Base-by-base conservation (phyloP, 2,888 invertebrate genomes). In the Leptura quadrifasciata region DNA sequence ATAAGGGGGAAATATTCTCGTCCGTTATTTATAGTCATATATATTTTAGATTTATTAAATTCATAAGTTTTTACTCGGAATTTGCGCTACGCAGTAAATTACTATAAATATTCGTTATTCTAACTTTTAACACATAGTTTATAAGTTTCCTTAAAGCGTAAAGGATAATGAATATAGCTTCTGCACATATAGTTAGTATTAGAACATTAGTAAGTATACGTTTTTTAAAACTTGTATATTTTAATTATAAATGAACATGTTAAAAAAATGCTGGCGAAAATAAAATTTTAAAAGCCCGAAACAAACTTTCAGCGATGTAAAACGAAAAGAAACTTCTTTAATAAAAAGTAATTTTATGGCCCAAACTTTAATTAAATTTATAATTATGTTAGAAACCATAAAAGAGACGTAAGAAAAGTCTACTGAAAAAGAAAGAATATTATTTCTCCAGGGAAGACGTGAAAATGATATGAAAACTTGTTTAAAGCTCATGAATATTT, bases 391-490 rank as follows among this genome's bases (percentile, higher is more conserved):
- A 72, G 73, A 78, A 80, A 76, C 79, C 80, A 73, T 82, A 83
- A 83, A 83, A 81, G 74, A 39, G 63, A 9, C 39, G 31, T 24
- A 73, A 58, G 65, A 31, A 65, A 71, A 68, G 20, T 31, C 15
- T 71, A 55, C 27, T 52, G 63, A 21, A 79, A 77, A 77, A 76
- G 76, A 77, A 77, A 75, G 63, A 77, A 75, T 75, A 77, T 81
- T 83, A 83, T 84, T 84, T 83, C 84, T 83, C 81, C 64, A 74
- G 83, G 81, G 82, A 80, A 77, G 80, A 78, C 75, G 82, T 77
- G 82, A 82, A 84, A 84, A 82, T 84, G 83, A 85, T 85, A 85
- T 83, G 84, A 84, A 85, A 85, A 86, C 83, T 85, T 85, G 82
- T 85, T 85, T 85, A 83, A 83, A 80, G 78, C 81, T 84, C 84